Conservation (phyloP, 2,797 vertebrate genomes). For the Halcyon chelicuti region DNA sequence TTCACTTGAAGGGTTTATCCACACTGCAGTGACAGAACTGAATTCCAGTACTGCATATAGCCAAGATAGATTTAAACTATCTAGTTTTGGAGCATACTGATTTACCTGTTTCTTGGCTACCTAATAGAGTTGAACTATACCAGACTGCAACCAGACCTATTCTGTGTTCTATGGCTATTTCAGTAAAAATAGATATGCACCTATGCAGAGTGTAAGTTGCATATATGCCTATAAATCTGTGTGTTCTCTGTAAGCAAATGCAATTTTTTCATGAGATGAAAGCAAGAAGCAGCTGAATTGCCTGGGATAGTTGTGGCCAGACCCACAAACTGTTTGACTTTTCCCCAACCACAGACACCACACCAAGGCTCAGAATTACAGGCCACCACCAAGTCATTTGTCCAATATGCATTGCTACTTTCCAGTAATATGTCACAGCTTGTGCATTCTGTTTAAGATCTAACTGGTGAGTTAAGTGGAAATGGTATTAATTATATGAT, state of each 20-base stretch:
- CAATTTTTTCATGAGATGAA: background rate
- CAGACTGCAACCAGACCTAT: background rate
- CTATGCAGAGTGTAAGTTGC: background rate
- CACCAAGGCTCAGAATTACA: conserved; percentile 36
- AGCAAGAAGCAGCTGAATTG: conserved; percentile 4
- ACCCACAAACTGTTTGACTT: conserved; percentile 35
- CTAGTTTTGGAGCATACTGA: background rate
- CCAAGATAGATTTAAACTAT: background rate
- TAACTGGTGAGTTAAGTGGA: conserved; percentile 55
- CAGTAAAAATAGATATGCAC: background rate
- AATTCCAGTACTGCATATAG: background rate
- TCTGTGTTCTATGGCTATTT: background rate
- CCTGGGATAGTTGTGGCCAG: conserved; percentile 46
- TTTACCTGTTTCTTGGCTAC: background rate
- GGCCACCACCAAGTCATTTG: conserved; percentile 48
- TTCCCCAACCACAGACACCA: conserved; percentile 52
- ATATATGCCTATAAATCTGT: background rate
- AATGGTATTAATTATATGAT: conserved; percentile 65
- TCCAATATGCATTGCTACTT: conserved; percentile 28
- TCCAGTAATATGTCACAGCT: conserved; percentile 35
- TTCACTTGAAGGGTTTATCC: background rate
- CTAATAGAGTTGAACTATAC: background rate
- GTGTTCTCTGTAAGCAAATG: background rate
- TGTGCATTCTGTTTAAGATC: conserved; percentile 50
- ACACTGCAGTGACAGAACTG: background rate